Evolutionary conservation across 2,888 invertebrate species (phyloP).

Genomic region (Napeogenes sylphis): DNA sequence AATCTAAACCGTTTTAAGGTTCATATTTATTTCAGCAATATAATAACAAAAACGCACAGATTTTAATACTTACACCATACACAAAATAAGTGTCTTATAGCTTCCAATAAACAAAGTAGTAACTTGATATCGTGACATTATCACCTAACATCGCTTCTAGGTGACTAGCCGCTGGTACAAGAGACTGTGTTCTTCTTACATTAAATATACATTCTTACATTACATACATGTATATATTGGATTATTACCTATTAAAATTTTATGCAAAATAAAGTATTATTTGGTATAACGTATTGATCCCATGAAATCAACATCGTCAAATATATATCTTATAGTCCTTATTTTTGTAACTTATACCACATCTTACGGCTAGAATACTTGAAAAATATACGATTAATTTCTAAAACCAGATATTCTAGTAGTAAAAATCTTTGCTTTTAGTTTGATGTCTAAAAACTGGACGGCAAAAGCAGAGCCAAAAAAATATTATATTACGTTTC

Average conservation of each 20-base stretch:
- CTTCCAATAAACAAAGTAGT: constrained; percentile 5
- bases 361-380: constrained; percentile 24
- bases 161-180: constrained; percentile 3
- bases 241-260: not conserved
- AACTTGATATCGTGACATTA: constrained; percentile 9
- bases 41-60: not conserved
- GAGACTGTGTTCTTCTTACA: constrained; percentile 2
- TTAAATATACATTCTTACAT: not conserved
- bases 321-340: constrained; percentile 3
- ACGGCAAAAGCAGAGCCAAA: too few relatives aligned
- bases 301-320: not conserved
- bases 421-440: too few relatives aligned
- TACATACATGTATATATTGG: too few relatives aligned
- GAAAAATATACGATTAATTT: constrained; percentile 55
- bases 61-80: constrained; percentile 30
- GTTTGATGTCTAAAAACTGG: too few relatives aligned
- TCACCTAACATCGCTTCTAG: constrained; percentile 8
- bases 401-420: constrained; percentile 47
- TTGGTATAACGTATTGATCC: not conserved
- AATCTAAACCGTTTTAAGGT: too few relatives aligned
- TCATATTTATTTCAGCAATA: too few relatives aligned
- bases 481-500: too few relatives aligned
- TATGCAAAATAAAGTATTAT: not conserved
- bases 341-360: constrained; percentile 32
- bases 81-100: constrained; percentile 6